Evolutionary conservation across 2,888 invertebrate genomes (phyloP).

Genomic region (Laspeyria flexula): DNA sequence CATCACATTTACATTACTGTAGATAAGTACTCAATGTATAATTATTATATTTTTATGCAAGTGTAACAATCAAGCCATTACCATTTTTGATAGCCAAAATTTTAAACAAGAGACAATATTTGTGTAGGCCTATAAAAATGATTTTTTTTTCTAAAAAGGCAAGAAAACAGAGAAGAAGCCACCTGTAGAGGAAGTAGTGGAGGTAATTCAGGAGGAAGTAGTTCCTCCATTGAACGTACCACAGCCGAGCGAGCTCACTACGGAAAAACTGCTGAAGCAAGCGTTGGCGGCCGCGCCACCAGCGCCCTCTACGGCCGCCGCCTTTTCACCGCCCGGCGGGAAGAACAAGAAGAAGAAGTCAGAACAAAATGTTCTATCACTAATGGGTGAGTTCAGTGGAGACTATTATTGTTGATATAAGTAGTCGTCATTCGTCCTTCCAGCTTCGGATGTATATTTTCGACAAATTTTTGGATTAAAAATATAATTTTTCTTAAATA

Average conservation of each 20-base stretch:
- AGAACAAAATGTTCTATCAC: slow-evolving; percentile 72
- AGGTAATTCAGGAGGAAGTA: slow-evolving; percentile 61
- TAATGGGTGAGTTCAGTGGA: slow-evolving; percentile 67
- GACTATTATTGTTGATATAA: too few species aligned
- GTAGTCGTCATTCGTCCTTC: too few species aligned
- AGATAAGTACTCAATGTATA: too few species aligned
- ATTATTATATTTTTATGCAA: too few species aligned
- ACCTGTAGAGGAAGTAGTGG: slow-evolving; percentile 47
- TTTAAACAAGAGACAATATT: too few species aligned
- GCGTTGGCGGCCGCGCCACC: slow-evolving; percentile 54
- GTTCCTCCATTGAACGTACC: slow-evolving; percentile 73
- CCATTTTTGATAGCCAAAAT: too few species aligned
- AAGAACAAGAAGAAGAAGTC: slow-evolving; percentile 78
- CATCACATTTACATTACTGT: too few species aligned
- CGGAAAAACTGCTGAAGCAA: slow-evolving; percentile 75
- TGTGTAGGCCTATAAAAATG: too few species aligned
- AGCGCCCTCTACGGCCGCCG: slow-evolving; percentile 35
- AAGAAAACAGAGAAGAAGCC: slow-evolving; percentile 72
- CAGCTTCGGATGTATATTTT: too few species aligned
- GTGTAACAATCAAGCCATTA: too few species aligned
- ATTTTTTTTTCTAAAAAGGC: slow-evolving; percentile 53
- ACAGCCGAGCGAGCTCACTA: slow-evolving; percentile 78
- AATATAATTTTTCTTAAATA: too few species aligned
- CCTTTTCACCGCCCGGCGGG: slow-evolving; percentile 57
- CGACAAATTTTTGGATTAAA: too few species aligned